Base-by-base conservation (phyloP, 2,113 vertebrate species). In the Atherinomorus stipes region DNA sequence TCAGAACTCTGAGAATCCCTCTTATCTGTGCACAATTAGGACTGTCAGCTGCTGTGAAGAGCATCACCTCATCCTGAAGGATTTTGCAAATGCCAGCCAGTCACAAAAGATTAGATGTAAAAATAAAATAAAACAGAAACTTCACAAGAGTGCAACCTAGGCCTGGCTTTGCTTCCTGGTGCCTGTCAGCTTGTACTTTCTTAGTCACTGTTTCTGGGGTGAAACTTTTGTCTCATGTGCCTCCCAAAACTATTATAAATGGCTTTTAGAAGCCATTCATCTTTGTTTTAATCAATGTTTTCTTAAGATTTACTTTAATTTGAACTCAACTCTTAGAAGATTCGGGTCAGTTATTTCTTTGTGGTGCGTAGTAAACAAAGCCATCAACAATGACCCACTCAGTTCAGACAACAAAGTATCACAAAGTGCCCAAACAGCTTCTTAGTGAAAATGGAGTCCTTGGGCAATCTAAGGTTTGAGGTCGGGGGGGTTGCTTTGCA, bases 21-120 rank as follows among this genome's bases (percentile, higher is more conserved):
- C 16, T 50, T 51, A 44, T 37, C 11, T 67, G n/a, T 22, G 7
- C 52, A 53, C 25, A 38, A 52, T 65, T 64, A 40, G 12, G 8
- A 7, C 45, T 54, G 47, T 62, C 45, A 68, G 67, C 74, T 18
- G 57, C 52, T 7, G 45, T 3, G 23, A 70, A 37, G 57, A 58
- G 21, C 6, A 22, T 10, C 23, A 19, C 23, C 18, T 34, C 31
- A 4, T 54, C 25, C 34, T 37, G 10, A 26, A 66, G 23, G 18
- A 26, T 59, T 59, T 56, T 34, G 59, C 42, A 53, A 67, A 44
- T 16, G n/a, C 2, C 58, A 69, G 51, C 8, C 69, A 38, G 49
- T 66, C 50, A 54, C 38, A 28, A 45, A 51, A 12, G 7, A 40
- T n/a, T 18, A 57, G 25, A 69, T 49, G 11, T 47, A 52, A 34